These are phyloP conservation scores for Drosophila mettleri DNA, from an alignment of 2,888 invertebrate species.

Conservation along the genomic window DNA sequence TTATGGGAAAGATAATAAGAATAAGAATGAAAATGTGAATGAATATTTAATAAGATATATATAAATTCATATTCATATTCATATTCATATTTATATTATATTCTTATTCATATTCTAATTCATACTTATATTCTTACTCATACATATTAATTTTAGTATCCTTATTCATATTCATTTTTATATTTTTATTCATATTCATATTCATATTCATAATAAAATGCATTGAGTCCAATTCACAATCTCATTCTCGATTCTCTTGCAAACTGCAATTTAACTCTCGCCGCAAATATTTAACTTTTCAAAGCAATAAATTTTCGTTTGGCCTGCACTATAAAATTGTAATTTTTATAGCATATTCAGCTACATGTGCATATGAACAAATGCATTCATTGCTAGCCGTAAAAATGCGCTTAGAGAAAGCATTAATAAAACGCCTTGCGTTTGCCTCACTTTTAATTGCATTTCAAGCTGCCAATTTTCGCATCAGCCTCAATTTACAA, in stretches of 20 bases:
- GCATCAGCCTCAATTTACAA: slow-evolving; percentile 29
- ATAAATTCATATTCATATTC: no score
- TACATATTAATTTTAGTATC: no score
- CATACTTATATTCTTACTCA: no score
- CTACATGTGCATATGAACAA: neutral
- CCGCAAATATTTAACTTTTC: neutral
- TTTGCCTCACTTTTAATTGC: slow-evolving; percentile 51
- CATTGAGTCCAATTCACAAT: neutral
- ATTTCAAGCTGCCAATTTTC: slow-evolving; percentile 48
- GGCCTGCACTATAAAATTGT: slow-evolving; percentile 2
- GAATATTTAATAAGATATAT: no score
- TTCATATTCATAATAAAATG: neutral
- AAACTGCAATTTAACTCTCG: neutral
- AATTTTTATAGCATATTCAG: neutral
- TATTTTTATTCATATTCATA: neutral
- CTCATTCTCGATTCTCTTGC: neutral
- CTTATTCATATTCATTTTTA: neutral
- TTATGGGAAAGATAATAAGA: no score
- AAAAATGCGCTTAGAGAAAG: slow-evolving; percentile 44
- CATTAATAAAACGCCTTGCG: slow-evolving; percentile 24
- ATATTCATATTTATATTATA: no score
- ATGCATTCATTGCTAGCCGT: neutral
- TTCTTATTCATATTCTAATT: no score
- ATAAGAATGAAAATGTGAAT: no score
- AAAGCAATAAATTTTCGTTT: neutral